Conservation (phyloP, 2,888 invertebrate species). For the Luffia ferchaultella region DNA sequence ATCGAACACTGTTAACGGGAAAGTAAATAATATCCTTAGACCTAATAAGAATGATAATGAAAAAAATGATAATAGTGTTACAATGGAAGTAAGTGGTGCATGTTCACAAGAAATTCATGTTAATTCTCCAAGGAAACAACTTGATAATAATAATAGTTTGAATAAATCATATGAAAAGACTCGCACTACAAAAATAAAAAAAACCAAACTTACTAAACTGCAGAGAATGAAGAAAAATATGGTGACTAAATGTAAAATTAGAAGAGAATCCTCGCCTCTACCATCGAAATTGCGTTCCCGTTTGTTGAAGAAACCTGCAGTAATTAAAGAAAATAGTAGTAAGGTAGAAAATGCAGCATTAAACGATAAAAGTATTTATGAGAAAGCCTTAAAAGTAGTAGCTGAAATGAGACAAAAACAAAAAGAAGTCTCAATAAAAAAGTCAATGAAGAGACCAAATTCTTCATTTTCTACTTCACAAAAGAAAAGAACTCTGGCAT, state of each 20-base stretch:
- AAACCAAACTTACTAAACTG: constrained; percentile 30
- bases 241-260: constrained; percentile 38
- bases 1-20: too few relatives aligned
- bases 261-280: constrained; percentile 10
- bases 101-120: too few relatives aligned
- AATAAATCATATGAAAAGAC: not conserved
- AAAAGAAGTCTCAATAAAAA: constrained; percentile 2
- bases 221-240: constrained; percentile 32
- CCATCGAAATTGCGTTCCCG: not conserved
- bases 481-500: too few relatives aligned
- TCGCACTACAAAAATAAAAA: constrained; percentile 12
- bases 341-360: not conserved
- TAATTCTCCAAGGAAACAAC: not conserved
- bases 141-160: not conserved
- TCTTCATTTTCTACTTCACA: too few relatives aligned
- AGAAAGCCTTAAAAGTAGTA: constrained; percentile 40
- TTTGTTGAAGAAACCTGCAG: constrained; percentile 12
- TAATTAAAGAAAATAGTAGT: not conserved
- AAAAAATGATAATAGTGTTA: too few relatives aligned
- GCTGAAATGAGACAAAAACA: constrained; percentile 22
- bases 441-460: constrained; percentile 15
- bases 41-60: too few relatives aligned
- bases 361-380: constrained; percentile 20
- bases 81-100: too few relatives aligned
- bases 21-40: too few relatives aligned